phyloP scores from a whole-genome alignment of 2,797 vertebrate species.

The Saxicola maurus region DNA sequence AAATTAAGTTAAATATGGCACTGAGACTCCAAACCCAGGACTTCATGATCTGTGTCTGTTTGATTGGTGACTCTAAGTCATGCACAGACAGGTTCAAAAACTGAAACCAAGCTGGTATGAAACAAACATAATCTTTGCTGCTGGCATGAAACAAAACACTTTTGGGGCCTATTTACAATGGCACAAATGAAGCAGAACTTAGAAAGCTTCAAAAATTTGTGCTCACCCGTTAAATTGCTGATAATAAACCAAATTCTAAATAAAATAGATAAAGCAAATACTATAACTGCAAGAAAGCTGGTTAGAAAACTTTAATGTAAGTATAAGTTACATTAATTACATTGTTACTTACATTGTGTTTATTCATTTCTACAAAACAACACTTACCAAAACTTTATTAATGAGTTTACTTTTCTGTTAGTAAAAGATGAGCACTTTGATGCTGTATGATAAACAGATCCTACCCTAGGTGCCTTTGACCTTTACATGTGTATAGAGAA shows the following conservation, averaged over 20 bases:
- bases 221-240: not conserved
- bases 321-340: not conserved
- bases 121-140: fast-evolving
- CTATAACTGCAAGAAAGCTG: not conserved
- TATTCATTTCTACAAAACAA: not conserved
- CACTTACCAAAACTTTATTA: not conserved
- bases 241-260: not conserved
- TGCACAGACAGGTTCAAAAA: not conserved
- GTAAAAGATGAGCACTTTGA: not conserved
- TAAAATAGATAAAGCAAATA: not conserved
- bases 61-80: not conserved
- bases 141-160: not conserved
- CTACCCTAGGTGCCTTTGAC: not conserved
- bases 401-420: not conserved
- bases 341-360: not conserved
- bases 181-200: not conserved
- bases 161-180: not conserved
- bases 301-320: not conserved
- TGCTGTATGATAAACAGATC: not conserved
- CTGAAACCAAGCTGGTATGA: not conserved
- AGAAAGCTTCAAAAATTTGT: not conserved
- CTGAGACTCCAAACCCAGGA: not conserved
- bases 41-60: not conserved
- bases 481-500: not conserved
- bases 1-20: not conserved